These are phyloP conservation scores for Pungitius pungitius DNA, from an alignment of 2,113 vertebrate species.

Conservation along the genomic window DNA sequence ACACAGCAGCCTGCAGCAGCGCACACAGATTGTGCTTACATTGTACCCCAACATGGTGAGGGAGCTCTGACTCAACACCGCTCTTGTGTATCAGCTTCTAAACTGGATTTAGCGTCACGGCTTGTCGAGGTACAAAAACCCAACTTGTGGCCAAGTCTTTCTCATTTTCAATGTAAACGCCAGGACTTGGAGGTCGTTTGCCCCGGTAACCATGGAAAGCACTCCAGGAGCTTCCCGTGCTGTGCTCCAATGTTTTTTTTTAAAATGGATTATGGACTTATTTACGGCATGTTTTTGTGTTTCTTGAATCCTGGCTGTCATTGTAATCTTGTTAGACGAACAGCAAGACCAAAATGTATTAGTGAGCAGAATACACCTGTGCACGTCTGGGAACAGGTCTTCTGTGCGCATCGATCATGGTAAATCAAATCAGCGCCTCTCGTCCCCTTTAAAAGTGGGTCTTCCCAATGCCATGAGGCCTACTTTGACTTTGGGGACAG, in stretches of 20 bases:
- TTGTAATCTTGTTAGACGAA: slow-evolving; percentile 42
- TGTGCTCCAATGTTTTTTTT: slow-evolving; percentile 11
- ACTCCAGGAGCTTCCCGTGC: neutral
- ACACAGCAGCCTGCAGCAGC: slow-evolving; percentile 33
- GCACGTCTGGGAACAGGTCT: slow-evolving; percentile 24
- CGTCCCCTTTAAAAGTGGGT: slow-evolving; percentile 50
- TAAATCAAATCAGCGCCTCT: slow-evolving; percentile 61
- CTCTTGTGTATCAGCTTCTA: slow-evolving; percentile 14
- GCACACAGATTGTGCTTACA: slow-evolving; percentile 42
- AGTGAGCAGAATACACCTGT: slow-evolving; percentile 41
- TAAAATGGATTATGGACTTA: slow-evolving; percentile 33
- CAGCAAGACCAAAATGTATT: slow-evolving; percentile 20
- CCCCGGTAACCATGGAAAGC: slow-evolving; percentile 4
- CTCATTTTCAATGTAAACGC: slow-evolving; percentile 40
- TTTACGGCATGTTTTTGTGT: slow-evolving; percentile 18
- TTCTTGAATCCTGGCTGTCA: slow-evolving; percentile 20
- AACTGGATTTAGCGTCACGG: slow-evolving; percentile 35
- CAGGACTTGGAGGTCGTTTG: slow-evolving; percentile 6
- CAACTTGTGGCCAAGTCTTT: slow-evolving; percentile 21
- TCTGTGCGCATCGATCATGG: slow-evolving; percentile 40
- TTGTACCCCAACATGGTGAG: slow-evolving; percentile 33
- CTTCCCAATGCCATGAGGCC: slow-evolving; percentile 27
- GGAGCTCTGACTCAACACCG: slow-evolving; percentile 18
- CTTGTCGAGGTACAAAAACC: slow-evolving; percentile 8
- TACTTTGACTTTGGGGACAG: slow-evolving; percentile 46